A percentile compares a stretch with the other conserved stretches of the same genome.
These are phyloP conservation scores for Leptinotarsa texana DNA, from an alignment of 1,140 invertebrate species.

Conservation along the genomic window DNA sequence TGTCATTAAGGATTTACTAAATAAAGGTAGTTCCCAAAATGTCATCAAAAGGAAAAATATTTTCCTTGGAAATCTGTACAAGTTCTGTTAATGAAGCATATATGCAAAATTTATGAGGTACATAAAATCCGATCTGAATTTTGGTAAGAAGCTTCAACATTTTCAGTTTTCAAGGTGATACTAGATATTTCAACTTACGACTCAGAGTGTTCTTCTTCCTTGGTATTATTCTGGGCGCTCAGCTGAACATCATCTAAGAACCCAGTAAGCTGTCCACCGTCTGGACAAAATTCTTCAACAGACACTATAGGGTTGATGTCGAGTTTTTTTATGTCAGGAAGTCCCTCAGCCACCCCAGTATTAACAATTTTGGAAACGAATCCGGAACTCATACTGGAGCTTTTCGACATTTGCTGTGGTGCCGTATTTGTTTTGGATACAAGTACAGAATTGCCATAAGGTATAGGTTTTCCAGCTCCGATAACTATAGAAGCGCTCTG, in stretches of 20 bases:
- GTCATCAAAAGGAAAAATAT: too few relatives aligned
- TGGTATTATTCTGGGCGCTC: conserved; percentile 57
- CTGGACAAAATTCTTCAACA: conserved; percentile 86
- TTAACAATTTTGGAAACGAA: conserved; percentile 43
- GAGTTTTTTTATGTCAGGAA: conserved; percentile 47
- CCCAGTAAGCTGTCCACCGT: conserved; percentile 73
- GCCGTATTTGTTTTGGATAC: conserved; percentile 4
- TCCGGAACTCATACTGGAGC: conserved; percentile 47
- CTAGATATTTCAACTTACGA: conserved; percentile 57
- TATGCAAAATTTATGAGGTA: too few relatives aligned
- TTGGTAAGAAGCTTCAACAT: too few relatives aligned
- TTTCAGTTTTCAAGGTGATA: too few relatives aligned
- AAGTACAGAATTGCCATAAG: conserved; percentile 38
- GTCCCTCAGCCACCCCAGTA: conserved; percentile 33
- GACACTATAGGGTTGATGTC: conserved; percentile 59
- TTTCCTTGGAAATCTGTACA: too few relatives aligned
- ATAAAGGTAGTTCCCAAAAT: too few relatives aligned
- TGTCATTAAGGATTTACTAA: too few relatives aligned
- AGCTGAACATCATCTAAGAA: conserved; percentile 77
- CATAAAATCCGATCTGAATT: too few relatives aligned
- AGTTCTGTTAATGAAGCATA: too few relatives aligned
- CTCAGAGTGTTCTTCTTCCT: conserved; percentile 59
- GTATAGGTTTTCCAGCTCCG: conserved; percentile 51
- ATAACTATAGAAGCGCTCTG: conserved; percentile 55
- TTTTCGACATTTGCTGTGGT: conserved; percentile 41